Percentiles rank a stretch among this genome's conserved stretches.
phyloP scores from a whole-genome alignment of 2,797 vertebrate genomes.

The Danio tinwini region DNA sequence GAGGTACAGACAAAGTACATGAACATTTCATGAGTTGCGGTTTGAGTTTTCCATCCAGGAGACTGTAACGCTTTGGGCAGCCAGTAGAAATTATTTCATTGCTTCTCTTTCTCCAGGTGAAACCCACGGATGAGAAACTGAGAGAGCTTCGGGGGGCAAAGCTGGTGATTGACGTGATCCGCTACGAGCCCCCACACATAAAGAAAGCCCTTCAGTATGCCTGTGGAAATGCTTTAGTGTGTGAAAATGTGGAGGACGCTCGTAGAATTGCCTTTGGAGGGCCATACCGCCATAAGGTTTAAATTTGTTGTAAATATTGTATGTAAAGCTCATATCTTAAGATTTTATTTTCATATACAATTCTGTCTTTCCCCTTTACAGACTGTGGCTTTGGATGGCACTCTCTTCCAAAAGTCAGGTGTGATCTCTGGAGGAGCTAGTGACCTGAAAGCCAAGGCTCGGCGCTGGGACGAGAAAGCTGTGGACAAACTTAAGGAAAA shows the following conservation, averaged over 20 bases:
- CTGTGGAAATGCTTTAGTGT: conserved; percentile 93
- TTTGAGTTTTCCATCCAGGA: background rate
- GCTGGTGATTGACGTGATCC: conserved; percentile 95
- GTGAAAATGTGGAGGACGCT: conserved; percentile 95
- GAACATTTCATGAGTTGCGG: conserved; percentile 19
- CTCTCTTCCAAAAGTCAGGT: conserved; percentile 94
- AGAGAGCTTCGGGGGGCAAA: conserved; percentile 92
- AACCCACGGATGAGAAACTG: conserved; percentile 95
- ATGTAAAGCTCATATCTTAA: background rate
- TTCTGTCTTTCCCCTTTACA: conserved; percentile 58
- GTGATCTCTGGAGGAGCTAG: conserved; percentile 97
- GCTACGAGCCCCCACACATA: conserved; percentile 95
- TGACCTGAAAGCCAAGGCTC: conserved; percentile 93
- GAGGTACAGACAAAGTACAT: conserved; percentile 77
- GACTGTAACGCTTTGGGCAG: background rate
- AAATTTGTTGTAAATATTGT: background rate
- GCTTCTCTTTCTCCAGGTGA: conserved; percentile 78
- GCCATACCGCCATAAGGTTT: conserved; percentile 92
- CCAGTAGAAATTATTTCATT: background rate
- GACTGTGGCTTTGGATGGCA: conserved; percentile 93
- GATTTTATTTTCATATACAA: background rate
- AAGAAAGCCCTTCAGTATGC: conserved; percentile 97
- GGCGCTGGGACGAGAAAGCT: conserved; percentile 95
- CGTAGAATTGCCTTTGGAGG: conserved; percentile 94
- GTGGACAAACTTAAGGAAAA: conserved; percentile 96